Base-by-base conservation (phyloP, 2,797 vertebrate genomes). In the Hapalemur alaotrensis region DNA sequence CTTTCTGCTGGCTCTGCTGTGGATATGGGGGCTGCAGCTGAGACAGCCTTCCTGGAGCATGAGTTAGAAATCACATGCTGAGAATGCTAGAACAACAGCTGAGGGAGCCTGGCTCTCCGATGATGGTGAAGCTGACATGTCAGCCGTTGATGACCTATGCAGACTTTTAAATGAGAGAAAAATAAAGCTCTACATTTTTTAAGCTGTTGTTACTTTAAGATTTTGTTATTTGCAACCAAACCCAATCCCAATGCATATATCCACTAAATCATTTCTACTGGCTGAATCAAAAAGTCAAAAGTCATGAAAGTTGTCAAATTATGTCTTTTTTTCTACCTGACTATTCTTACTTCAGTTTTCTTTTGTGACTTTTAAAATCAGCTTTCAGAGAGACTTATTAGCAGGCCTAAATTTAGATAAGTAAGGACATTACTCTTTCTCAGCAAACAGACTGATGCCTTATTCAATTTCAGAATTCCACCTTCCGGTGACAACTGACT, bases 161-260 rank as follows among this genome's bases (percentile, higher is more conserved):
- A 54, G 52, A 88, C 32, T 88, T 90, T 57, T 63, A 83, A 59
- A 69, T 30, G 35, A 85, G 28, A 70, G 18, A 73, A 50, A 91
- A 83, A 87, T 87, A 70, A 82, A 84, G 38, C 89, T 85, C 23
- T 63, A 0, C 38, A 14, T 43, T 95, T n/a, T 76, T 83, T 30
- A 90, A 89, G n/a, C 6, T 8, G 17, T 28, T 75, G n/a, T 61
- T 76, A 54, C 46, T 65, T 87, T 76, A 35, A 65, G 7, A 17
- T 76, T 95, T 73, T 54, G 52, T 76, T 70, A 76, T 86, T 89
- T 76, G 82, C 80, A 95, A 15, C 46, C n/a, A 73, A 88, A 89
- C 32, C 2, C 46, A 69, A 46, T 78, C 48, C 30, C 86, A 78
- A 70, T 69, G 12, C 78, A 92, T 75, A 25, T 20, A 72, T 79